Conservation (phyloP, 2,797 vertebrate species). For the Tapera naevia region DNA sequence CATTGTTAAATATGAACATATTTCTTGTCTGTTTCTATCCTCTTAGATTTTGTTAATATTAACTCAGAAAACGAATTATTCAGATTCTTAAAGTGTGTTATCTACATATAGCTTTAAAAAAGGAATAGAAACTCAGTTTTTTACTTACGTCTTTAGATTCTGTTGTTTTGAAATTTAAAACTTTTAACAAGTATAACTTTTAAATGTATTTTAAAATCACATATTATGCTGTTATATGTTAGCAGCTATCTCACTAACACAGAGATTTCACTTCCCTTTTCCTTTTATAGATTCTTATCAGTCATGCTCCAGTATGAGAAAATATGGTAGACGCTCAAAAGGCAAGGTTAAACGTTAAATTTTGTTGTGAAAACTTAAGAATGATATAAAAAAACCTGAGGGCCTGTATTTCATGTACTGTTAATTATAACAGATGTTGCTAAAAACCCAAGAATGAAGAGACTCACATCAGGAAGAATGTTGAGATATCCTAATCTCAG, state of each 20-base stretch:
- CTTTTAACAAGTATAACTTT: not conserved
- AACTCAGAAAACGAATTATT: not conserved
- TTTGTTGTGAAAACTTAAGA: not conserved
- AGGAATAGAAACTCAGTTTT: not conserved
- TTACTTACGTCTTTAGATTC: not conserved
- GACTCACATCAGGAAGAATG: not conserved
- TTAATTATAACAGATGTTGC: not conserved
- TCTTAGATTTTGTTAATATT: not conserved
- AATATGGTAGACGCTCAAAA: not conserved
- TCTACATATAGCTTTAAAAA: not conserved
- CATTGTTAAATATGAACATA: not conserved
- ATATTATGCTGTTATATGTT: not conserved
- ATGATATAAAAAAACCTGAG: not conserved
- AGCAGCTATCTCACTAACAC: not conserved
- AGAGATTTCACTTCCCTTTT: not conserved
- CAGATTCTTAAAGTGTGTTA: not conserved
- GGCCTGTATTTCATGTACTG: rapidly evolving
- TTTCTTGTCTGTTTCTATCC: not conserved
- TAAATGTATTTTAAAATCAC: not conserved
- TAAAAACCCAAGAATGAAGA: not conserved
- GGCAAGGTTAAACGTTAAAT: not conserved
- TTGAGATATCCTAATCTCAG: not conserved
- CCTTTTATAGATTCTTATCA: not conserved
- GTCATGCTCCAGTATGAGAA: not conserved
- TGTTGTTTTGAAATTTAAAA: not conserved